These are phyloP conservation scores for Lithosia quadra DNA, from an alignment of 2,888 invertebrate genomes.

Conservation along the genomic window DNA sequence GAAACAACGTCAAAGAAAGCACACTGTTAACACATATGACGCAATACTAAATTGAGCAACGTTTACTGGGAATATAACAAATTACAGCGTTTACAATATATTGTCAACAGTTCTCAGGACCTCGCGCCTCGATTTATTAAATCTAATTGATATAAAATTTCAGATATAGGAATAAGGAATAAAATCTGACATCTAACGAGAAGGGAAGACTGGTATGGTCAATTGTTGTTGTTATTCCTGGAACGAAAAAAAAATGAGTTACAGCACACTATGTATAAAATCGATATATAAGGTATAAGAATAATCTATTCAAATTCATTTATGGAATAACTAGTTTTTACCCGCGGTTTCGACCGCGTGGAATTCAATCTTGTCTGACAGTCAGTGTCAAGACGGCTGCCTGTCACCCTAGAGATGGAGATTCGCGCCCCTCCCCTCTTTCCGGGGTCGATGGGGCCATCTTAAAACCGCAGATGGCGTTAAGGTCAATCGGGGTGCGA, in stretches of 20 bases:
- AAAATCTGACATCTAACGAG: conserved; percentile 82
- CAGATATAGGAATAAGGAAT: conserved; percentile 82
- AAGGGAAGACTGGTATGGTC: conserved; percentile 85
- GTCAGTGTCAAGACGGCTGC: no score
- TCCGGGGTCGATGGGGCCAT: no score
- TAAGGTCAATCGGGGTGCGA: no score
- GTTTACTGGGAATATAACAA: conserved; percentile 77
- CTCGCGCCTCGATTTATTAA: conserved; percentile 70
- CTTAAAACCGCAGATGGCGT: no score
- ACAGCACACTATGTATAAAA: neutral
- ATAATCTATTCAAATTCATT: no score
- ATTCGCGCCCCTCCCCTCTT: no score
- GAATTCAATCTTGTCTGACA: neutral
- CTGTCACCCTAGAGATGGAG: no score
- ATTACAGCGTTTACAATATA: conserved; percentile 76
- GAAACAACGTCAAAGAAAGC: conserved; percentile 50
- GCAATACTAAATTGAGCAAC: conserved; percentile 82
- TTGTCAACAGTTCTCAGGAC: conserved; percentile 84
- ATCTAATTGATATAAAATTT: conserved; percentile 82
- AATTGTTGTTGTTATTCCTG: conserved; percentile 81
- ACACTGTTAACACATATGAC: conserved; percentile 53
- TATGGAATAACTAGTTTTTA: neutral
- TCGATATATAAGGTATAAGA: neutral
- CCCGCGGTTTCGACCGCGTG: neutral
- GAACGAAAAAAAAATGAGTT: conserved; percentile 51